phyloP scores from a whole-genome alignment of 2,113 vertebrate species.

The Xenopus borealis region DNA sequence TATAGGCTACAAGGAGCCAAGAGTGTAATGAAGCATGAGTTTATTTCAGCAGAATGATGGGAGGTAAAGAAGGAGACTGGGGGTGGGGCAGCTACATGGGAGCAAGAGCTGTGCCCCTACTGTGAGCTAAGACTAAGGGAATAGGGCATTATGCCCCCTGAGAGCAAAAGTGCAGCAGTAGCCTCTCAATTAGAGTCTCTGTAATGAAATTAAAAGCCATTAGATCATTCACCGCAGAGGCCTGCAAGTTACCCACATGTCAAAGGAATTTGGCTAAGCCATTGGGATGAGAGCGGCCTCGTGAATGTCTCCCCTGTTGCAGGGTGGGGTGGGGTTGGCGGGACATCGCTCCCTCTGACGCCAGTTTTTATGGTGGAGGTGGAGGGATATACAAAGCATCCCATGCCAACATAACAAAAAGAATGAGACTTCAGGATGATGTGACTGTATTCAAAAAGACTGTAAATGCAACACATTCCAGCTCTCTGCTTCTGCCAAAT shows the following conservation, averaged over 20 bases:
- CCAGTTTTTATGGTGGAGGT: constrained; percentile 14
- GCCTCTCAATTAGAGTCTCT: constrained; percentile 61
- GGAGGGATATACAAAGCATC: background rate
- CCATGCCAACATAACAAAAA: background rate
- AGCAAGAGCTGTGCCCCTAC: constrained; percentile 45
- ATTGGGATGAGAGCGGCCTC: constrained; percentile 60
- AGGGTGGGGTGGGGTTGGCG: constrained; percentile 64
- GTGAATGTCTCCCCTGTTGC: constrained; percentile 47
- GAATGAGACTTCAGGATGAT: background rate
- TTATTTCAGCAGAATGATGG: constrained; percentile 15
- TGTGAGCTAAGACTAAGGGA: constrained; percentile 58
- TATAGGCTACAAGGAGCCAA: constrained; percentile 25
- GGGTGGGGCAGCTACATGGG: constrained; percentile 15
- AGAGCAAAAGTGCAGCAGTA: constrained; percentile 48
- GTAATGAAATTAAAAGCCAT: constrained; percentile 77
- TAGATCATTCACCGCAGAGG: constrained; percentile 70
- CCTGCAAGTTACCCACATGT: constrained; percentile 67
- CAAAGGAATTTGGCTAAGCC: constrained; percentile 82
- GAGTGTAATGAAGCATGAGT: constrained; percentile 27
- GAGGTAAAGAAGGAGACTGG: background rate
- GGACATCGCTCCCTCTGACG: constrained; percentile 57
- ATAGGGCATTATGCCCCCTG: constrained; percentile 27
- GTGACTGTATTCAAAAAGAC: background rate
- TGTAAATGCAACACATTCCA: too few species aligned
- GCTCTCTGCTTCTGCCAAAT: too few species aligned